Evolutionary conservation across 2,113 vertebrate species (phyloP), one percentile per base, ranked within the genome.

Genomic region (Sander vitreus): DNA sequence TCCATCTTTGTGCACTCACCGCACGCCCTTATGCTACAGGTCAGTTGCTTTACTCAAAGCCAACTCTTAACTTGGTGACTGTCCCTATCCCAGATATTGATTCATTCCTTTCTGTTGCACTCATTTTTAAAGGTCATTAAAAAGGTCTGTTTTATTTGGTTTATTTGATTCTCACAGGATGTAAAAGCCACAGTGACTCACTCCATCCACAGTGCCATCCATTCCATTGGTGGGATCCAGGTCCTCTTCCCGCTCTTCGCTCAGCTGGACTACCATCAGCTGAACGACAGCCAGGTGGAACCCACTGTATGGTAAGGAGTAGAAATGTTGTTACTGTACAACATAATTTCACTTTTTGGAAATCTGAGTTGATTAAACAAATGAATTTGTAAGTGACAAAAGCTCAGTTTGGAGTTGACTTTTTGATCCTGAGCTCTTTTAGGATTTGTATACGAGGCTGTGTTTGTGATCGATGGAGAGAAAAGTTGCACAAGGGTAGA

Each of bases 1-100:
- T 99, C 98, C 0, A 99, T 99, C 92, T 99, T 99, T 92, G 98
- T 99, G 84, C 98, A 99, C 88, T 99, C 98, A 4, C 98, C 98
- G 3, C 98, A 99, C 76, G 98, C 98, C 39, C 96, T 99, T 65
- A 99, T 99, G 98, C 96, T 99, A 77, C 98, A 99, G 97, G 98
- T 99, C 45, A 68, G 95, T 89, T 51, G 25, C 39, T 25, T 60
- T 39, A 23, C 25, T 70, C 23, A 18, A 23, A 54, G 30, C 12
- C 19, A 5, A 1, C 16, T 65, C 6, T 51, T 43, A 21, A 33
- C 57, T 67, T 3, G 73, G 7, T 43, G 11, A 43, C 2, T 19
- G 5, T 25, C 19, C 36, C 2, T 5, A 30, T 30, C 13, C 21
- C 8, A 45, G 2, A 25, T 48, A 27, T 8, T 45, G 53, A 53